A percentile compares a stretch with the other conserved stretches of the same genome.
Conservation (phyloP, 2,113 vertebrate species). For the Aptenodytes forsteri region DNA sequence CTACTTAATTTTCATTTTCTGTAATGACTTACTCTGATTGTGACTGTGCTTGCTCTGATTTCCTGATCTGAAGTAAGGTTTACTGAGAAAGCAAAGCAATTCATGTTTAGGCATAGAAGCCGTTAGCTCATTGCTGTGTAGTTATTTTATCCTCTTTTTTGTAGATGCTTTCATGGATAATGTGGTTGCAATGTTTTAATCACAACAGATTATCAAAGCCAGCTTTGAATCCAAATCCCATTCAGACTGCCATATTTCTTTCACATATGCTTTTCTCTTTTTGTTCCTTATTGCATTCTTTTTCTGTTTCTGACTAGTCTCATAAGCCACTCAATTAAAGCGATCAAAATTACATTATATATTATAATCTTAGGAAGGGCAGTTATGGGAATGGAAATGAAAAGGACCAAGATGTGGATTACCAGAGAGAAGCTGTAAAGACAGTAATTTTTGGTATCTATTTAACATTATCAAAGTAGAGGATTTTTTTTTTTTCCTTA, state of each 20-base stretch:
- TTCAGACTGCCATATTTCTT: neutral
- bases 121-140: neutral
- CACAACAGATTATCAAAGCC: neutral
- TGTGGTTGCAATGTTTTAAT: neutral
- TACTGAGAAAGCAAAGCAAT: neutral
- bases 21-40: neutral
- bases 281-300: neutral
- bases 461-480: conserved; percentile 52
- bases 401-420: neutral
- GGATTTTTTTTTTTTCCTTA: neutral
- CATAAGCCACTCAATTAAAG: conserved; percentile 26
- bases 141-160: neutral
- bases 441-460: conserved; percentile 58
- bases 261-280: neutral
- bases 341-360: conserved; percentile 49
- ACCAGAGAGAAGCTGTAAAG: conserved; percentile 18
- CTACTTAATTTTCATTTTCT: neutral
- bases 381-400: conserved; percentile 56
- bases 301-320: conserved; percentile 24
- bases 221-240: neutral
- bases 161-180: neutral
- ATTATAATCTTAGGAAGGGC: conserved; percentile 10
- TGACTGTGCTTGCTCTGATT: neutral
- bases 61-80: neutral
- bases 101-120: neutral